These are phyloP conservation scores for Leptinotarsa undecemlineata DNA, from an alignment of 1,140 invertebrate species.

Conservation along the genomic window DNA sequence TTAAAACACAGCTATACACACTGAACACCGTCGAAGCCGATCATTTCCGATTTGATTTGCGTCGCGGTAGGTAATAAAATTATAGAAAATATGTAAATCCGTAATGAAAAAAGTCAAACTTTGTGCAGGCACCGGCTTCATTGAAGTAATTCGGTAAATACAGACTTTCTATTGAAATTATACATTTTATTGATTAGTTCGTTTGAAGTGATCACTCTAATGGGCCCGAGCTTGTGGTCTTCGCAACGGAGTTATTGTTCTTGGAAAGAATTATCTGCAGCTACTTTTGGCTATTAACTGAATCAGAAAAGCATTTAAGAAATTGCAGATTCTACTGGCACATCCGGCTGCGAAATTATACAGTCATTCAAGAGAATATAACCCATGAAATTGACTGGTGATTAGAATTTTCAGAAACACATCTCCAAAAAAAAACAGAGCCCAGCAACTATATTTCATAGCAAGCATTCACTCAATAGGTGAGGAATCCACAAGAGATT, in stretches of 20 bases:
- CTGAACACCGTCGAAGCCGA: neutral
- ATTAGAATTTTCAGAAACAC: too few relatives aligned
- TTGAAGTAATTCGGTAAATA: slow-evolving; percentile 3
- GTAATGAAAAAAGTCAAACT: slow-evolving; percentile 2
- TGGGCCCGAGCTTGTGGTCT: neutral
- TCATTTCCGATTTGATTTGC: slow-evolving; percentile 15
- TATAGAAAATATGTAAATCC: slow-evolving; percentile 14
- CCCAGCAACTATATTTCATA: too few relatives aligned
- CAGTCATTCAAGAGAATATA: too few relatives aligned
- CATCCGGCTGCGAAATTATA: neutral
- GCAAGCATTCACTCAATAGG: too few relatives aligned
- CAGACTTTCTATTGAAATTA: slow-evolving; percentile 7
- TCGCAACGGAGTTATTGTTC: neutral
- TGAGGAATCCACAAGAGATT: too few relatives aligned
- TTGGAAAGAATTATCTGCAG: neutral
- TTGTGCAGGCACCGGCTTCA: neutral
- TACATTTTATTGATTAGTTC: slow-evolving; percentile 10
- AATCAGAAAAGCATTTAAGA: neutral
- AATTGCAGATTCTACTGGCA: neutral
- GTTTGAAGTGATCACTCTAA: neutral
- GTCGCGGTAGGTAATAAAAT: slow-evolving; percentile 17
- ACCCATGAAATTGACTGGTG: too few relatives aligned
- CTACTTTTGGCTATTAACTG: neutral
- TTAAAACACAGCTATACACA: slow-evolving; percentile 14
- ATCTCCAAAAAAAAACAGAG: too few relatives aligned